These are phyloP conservation scores for Linnaemya vulpina DNA, from an alignment of 2,888 invertebrate genomes.

Conservation along the genomic window DNA sequence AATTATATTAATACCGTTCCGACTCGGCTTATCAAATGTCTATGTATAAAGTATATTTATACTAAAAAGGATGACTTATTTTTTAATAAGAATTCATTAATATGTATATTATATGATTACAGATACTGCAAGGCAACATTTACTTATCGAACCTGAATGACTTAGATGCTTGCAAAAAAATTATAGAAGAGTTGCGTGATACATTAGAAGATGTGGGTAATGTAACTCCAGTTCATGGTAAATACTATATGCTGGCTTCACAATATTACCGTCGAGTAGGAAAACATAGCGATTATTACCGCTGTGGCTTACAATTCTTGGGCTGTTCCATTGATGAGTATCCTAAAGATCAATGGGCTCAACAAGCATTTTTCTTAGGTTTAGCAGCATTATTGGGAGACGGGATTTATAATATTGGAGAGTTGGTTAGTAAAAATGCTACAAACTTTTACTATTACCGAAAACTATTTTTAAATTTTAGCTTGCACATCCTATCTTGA, in stretches of 20 bases:
- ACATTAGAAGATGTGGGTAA: slow-evolving; percentile 95
- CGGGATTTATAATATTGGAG: slow-evolving; percentile 98
- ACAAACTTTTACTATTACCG: background rate
- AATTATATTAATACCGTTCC: no score
- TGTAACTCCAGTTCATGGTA: slow-evolving; percentile 95
- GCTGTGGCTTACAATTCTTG: slow-evolving; percentile 93
- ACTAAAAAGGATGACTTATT: no score
- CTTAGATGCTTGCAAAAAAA: slow-evolving; percentile 90
- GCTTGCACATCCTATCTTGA: slow-evolving; percentile 96
- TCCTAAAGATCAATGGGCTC: slow-evolving; percentile 86
- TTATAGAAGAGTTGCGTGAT: slow-evolving; percentile 93
- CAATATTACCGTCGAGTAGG: slow-evolving; percentile 93
- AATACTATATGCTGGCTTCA: slow-evolving; percentile 96
- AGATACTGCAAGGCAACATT: slow-evolving; percentile 92
- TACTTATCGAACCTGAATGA: slow-evolving; percentile 90
- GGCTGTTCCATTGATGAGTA: slow-evolving; percentile 89
- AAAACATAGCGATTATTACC: slow-evolving; percentile 97
- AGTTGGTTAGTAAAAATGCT: slow-evolving; percentile 86
- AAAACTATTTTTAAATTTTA: slow-evolving; percentile 79
- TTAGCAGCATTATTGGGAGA: slow-evolving; percentile 97
- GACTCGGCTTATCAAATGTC: no score
- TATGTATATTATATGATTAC: background rate
- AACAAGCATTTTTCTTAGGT: slow-evolving; percentile 95
- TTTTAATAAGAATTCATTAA: background rate
- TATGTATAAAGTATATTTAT: no score